phyloP scores from a whole-genome alignment of 1,140 invertebrate genomes.

The Ips nitidus region DNA sequence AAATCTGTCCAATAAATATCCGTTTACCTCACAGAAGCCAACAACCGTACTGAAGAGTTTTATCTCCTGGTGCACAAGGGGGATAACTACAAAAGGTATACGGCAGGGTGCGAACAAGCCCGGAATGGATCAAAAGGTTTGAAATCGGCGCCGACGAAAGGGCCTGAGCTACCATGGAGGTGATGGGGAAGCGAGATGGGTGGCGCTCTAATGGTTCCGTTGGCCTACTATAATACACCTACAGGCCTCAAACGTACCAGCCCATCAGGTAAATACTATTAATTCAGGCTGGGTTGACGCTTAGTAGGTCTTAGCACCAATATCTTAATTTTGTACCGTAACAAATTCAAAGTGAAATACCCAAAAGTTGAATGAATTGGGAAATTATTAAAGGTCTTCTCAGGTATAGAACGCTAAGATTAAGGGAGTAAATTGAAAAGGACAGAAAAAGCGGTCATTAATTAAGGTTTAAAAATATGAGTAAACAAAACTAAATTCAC shows the following conservation, averaged over 20 bases:
- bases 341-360: slow-evolving; percentile 32
- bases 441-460: neutral
- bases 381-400: slow-evolving; percentile 14
- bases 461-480: too few species aligned
- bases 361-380: slow-evolving; percentile 29
- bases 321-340: slow-evolving; percentile 29
- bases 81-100: slow-evolving; percentile 18
- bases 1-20: slow-evolving; percentile 34
- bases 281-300: neutral
- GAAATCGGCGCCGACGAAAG: slow-evolving; percentile 22
- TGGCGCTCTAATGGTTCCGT: slow-evolving; percentile 8
- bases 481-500: too few species aligned
- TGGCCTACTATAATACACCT: neutral
- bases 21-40: slow-evolving; percentile 30
- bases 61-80: slow-evolving; percentile 7
- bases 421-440: neutral
- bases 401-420: slow-evolving; percentile 15
- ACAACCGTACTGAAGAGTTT: neutral
- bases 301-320: slow-evolving; percentile 16
- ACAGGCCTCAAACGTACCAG: neutral
- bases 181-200: slow-evolving; percentile 33
- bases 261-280: neutral
- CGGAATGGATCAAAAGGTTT: slow-evolving; percentile 26
- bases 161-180: slow-evolving; percentile 15
- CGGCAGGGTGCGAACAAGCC: slow-evolving; percentile 30